Evolutionary conservation across 2,888 invertebrate genomes (phyloP).

Genomic region (Liposcelis brunnea): DNA sequence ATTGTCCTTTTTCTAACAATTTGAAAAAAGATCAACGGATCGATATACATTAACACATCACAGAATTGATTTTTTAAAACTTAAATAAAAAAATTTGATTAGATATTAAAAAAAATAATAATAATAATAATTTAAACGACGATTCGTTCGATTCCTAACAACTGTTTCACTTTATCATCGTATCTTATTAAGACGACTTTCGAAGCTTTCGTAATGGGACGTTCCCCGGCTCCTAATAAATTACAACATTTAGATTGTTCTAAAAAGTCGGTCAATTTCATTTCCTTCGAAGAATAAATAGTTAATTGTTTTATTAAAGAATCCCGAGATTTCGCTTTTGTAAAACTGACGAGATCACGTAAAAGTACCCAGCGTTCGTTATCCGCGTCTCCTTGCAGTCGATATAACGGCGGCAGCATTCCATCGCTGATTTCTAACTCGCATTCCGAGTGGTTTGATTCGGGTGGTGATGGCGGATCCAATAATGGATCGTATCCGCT

Average conservation of each 20-base stretch:
- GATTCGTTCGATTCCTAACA: slow-evolving; percentile 52
- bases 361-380: slow-evolving; percentile 64
- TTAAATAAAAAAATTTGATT: no score
- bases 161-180: slow-evolving; percentile 64
- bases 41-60: no score
- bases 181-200: slow-evolving; percentile 69
- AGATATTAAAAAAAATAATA: no score
- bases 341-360: slow-evolving; percentile 56
- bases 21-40: no score
- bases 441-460: slow-evolving; percentile 31
- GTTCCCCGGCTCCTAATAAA: slow-evolving; percentile 57
- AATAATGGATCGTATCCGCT: slow-evolving; percentile 41
- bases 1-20: no score
- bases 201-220: slow-evolving; percentile 60
- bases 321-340: slow-evolving; percentile 67
- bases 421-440: slow-evolving; percentile 69
- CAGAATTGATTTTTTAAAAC: no score
- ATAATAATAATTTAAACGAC: no score
- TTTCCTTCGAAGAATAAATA: slow-evolving; percentile 35
- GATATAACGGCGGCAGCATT: slow-evolving; percentile 64
- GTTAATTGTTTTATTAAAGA: slow-evolving; percentile 55
- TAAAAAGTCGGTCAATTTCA: slow-evolving; percentile 62
- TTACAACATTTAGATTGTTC: slow-evolving; percentile 67
- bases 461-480: slow-evolving; percentile 33
- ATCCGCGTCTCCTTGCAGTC: slow-evolving; percentile 38